These are phyloP conservation scores for Ondatra zibethicus DNA, from an alignment of 2,113 vertebrate species.

Conservation along the genomic window DNA sequence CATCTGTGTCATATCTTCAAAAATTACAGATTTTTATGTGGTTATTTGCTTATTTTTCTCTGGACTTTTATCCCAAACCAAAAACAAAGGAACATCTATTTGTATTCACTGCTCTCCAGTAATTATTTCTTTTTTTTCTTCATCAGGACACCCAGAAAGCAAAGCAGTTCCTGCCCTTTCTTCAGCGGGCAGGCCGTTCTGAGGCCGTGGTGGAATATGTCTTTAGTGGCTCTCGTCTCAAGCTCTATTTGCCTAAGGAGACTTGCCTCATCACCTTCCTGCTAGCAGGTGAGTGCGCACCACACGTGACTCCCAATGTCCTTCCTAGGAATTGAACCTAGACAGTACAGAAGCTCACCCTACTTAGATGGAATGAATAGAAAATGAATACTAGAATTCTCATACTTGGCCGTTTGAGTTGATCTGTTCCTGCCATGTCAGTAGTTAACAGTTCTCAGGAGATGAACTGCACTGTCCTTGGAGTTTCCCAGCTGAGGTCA, in stretches of 20 bases:
- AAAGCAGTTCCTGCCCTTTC: constrained; percentile 98
- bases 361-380: neutral
- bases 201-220: constrained; percentile 98
- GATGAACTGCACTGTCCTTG: neutral
- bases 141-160: constrained; percentile 96
- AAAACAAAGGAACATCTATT: neutral
- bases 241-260: constrained; percentile 99
- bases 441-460: neutral
- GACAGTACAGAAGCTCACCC: neutral
- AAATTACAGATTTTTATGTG: neutral
- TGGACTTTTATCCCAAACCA: neutral
- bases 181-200: constrained; percentile 96
- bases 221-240: constrained; percentile 98
- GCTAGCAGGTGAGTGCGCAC: constrained; percentile 91
- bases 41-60: neutral
- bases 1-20: neutral
- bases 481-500: neutral
- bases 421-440: neutral
- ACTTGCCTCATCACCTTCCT: constrained; percentile 99
- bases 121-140: neutral
- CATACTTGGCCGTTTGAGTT: neutral
- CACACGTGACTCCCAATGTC: neutral
- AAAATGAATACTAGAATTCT: neutral
- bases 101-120: neutral
- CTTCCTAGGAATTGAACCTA: neutral